Base-by-base conservation (phyloP, 2,888 invertebrate species). In the Leptopilina drosophilae region DNA sequence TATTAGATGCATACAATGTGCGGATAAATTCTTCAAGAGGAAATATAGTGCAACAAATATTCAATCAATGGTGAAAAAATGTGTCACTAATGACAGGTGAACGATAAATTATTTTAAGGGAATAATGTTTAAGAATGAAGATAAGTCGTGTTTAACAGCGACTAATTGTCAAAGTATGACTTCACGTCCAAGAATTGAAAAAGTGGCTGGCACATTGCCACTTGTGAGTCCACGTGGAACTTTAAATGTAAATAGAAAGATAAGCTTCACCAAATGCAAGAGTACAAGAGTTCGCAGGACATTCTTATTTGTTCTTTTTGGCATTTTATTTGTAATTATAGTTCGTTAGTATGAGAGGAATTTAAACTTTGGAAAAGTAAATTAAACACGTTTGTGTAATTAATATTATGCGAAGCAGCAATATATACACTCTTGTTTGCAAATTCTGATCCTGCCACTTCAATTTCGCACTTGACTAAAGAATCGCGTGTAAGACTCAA, bases 211-310 rank as follows among this genome's bases (percentile, higher is more conserved):
- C 67, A 67, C 53, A 69, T 14, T 69, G 69, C 69, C 69, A 69
- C 69, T 69, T 53, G 69, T 69, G 69, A 53, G 8, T 69, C 69
- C 69, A 69, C 69, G 69, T 69, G 69, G 53, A 69, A 69, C 69
- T 69, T 49, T 11, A 69, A 69, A 49, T 49, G 53, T 49, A 69
- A 69, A 20, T 46, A 49, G 26, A 53, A 69, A 69, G 69, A 69
- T 69, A 69, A 69, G 69, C 69, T 15, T 49, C 49, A 69, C 49
- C 14, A 69, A 69, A 49, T 20, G 49, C 69, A 69, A 33, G 3
- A 33, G 26, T 49, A 20, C 46, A 46, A 49, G 69, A 49, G 46
- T 49, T 69, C 26, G 53, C 14, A 49, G 69, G 49, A 69, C 53
- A 69, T 49, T 9, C 49, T 69, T 69, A 49, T 62, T 62, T 62